Percentiles rank a stretch among this genome's conserved stretches.
Conservation (phyloP, 2,888 invertebrate species). For the Ctena decussata region DNA sequence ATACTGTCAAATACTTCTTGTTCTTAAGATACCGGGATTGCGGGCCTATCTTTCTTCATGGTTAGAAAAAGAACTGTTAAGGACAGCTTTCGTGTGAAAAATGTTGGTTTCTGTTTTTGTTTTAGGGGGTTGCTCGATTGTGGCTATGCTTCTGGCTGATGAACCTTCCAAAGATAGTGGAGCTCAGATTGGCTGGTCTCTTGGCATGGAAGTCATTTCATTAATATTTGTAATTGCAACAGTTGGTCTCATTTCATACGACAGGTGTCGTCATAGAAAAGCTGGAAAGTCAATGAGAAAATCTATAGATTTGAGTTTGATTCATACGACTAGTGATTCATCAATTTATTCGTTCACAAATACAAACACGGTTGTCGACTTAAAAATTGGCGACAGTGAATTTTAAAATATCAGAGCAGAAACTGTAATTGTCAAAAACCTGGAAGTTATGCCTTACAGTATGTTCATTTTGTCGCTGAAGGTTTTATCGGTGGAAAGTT, state of each 20-base stretch:
- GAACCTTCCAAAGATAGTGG: conserved; percentile 33
- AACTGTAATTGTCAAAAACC: too few species aligned
- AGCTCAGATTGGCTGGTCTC: conserved; percentile 56
- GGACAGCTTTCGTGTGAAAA: too few species aligned
- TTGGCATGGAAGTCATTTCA: conserved; percentile 50
- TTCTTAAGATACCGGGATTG: too few species aligned
- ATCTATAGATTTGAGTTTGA: conserved; percentile 33
- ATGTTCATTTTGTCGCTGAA: too few species aligned
- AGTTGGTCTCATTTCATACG: conserved; percentile 36
- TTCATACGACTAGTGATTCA: not conserved
- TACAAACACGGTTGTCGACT: conserved; percentile 21
- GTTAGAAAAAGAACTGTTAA: too few species aligned
- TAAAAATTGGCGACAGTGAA: not conserved
- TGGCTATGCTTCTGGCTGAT: conserved; percentile 43
- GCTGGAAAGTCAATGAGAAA: conserved; percentile 56
- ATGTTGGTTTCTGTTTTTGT: conserved; percentile 30
- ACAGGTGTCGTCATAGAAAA: conserved; percentile 31
- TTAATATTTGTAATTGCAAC: conserved; percentile 47
- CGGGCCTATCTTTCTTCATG: too few species aligned
- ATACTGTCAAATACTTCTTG: too few species aligned
- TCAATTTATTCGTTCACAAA: not conserved
- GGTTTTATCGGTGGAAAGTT: too few species aligned
- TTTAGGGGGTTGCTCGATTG: conserved; percentile 53
- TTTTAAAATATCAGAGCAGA: too few species aligned
- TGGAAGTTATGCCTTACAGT: too few species aligned